Percentiles rank a stretch among this genome's conserved stretches.
Conservation (phyloP, 2,797 vertebrate species). For the Chrosomus eos region DNA sequence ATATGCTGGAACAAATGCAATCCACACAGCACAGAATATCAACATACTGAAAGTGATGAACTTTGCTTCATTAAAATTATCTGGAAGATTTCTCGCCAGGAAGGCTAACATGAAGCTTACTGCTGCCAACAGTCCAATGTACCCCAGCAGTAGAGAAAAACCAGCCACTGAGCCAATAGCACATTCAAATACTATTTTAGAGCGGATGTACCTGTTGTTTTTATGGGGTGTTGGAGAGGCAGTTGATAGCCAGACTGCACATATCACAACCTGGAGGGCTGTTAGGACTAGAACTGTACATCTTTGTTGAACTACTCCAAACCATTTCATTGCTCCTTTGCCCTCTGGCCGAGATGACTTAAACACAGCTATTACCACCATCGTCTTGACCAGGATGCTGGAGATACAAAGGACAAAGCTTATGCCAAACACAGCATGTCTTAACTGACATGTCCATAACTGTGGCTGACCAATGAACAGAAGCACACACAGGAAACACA, state of each 20-base stretch:
- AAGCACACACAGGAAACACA: background rate
- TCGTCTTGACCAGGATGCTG: constrained; percentile 55
- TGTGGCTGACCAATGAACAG: background rate
- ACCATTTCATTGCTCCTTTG: background rate
- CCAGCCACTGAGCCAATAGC: background rate
- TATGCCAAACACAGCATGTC: constrained; percentile 54
- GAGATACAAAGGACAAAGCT: constrained; percentile 61
- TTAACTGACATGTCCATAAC: background rate
- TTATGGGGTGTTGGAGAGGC: constrained; percentile 54
- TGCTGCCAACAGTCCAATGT: background rate
- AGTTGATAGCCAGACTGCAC: constrained; percentile 28
- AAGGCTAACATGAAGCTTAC: background rate
- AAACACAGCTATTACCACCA: constrained; percentile 60
- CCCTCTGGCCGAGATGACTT: background rate
- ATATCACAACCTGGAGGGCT: background rate
- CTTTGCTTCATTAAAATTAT: constrained; percentile 72
- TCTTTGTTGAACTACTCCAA: constrained; percentile 27
- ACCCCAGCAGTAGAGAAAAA: background rate
- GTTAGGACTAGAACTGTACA: constrained; percentile 12
- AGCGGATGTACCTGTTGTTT: constrained; percentile 48
- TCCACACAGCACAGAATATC: constrained; percentile 61
- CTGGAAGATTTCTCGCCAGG: constrained; percentile 63
- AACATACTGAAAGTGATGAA: constrained; percentile 63
- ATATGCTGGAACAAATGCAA: constrained; percentile 58
- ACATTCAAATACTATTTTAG: background rate